These are phyloP conservation scores for Volucella bombylans DNA, from an alignment of 2,888 invertebrate species.

Conservation along the genomic window DNA sequence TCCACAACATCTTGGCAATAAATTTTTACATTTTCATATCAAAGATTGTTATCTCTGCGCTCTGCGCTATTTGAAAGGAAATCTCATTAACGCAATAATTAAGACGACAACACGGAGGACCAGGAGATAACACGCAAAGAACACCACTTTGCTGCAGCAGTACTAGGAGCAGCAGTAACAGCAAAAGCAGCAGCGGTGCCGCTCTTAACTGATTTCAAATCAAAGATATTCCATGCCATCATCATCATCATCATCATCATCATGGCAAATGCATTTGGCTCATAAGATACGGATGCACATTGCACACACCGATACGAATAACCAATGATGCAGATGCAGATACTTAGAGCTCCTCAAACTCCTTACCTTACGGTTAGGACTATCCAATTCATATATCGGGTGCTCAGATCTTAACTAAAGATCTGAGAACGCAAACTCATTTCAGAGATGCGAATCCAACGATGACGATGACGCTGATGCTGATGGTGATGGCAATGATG, in stretches of 20 bases:
- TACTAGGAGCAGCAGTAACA: conserved; percentile 3
- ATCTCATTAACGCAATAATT: conserved; percentile 81
- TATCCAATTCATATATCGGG: conserved; percentile 31
- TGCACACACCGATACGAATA: too few species aligned
- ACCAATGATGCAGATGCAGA: conserved; percentile 1
- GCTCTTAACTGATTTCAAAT: conserved; percentile 67
- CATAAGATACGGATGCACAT: conserved; percentile 61
- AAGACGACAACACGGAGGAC: conserved; percentile 80
- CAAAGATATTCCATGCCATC: conserved; percentile 63
- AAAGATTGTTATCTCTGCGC: conserved; percentile 59
- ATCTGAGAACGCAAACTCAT: conserved; percentile 65
- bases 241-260: too few species aligned
- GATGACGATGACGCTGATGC: conserved; percentile 1
- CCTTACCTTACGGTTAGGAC: conserved; percentile 1
- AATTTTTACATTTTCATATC: conserved; percentile 71
- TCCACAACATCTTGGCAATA: conserved; percentile 59
- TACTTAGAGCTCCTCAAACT: conserved; percentile 36
- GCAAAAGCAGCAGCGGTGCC: conserved; percentile 30
- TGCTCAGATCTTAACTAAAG: conserved; percentile 56
- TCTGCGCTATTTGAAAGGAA: conserved; percentile 77
- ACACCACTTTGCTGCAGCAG: conserved; percentile 32
- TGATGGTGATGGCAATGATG: not conserved
- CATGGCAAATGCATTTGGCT: conserved; percentile 53
- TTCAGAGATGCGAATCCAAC: conserved; percentile 35
- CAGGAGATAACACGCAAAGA: conserved; percentile 77